A percentile compares a stretch with the other conserved stretches of the same genome.
phyloP scores from a whole-genome alignment of 2,113 vertebrate genomes.

The Trachemys scripta region DNA sequence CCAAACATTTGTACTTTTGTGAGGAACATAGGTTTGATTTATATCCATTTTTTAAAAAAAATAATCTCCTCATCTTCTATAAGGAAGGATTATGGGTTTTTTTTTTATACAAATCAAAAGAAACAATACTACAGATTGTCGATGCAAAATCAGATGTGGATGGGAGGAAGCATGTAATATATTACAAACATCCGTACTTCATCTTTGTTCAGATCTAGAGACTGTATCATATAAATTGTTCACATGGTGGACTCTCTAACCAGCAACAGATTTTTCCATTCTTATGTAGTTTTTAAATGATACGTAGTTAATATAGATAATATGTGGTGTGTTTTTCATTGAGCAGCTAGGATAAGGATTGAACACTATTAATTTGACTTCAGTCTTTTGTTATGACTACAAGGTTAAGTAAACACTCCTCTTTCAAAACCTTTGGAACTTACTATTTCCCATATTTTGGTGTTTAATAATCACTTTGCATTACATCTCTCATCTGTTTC shows the following conservation, averaged over 20 bases:
- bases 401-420: background rate
- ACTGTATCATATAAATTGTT: background rate
- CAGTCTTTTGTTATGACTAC: background rate
- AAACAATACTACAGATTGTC: conserved; percentile 17
- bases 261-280: background rate
- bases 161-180: background rate
- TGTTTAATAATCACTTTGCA: background rate
- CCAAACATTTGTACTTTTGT: conserved; percentile 5
- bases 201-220: background rate
- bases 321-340: background rate
- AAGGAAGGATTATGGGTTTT: conserved; percentile 11
- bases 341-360: background rate
- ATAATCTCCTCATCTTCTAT: conserved; percentile 14
- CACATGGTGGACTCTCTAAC: background rate
- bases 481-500: background rate
- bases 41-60: conserved; percentile 4
- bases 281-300: background rate
- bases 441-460: background rate
- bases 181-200: background rate
- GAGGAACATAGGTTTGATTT: conserved; percentile 17
- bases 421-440: background rate
- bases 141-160: conserved; percentile 29
- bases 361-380: background rate
- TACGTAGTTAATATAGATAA: background rate
- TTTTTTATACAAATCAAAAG: conserved; percentile 41